phyloP scores from a whole-genome alignment of 2,113 vertebrate genomes.

The Burhinus oedicnemus region DNA sequence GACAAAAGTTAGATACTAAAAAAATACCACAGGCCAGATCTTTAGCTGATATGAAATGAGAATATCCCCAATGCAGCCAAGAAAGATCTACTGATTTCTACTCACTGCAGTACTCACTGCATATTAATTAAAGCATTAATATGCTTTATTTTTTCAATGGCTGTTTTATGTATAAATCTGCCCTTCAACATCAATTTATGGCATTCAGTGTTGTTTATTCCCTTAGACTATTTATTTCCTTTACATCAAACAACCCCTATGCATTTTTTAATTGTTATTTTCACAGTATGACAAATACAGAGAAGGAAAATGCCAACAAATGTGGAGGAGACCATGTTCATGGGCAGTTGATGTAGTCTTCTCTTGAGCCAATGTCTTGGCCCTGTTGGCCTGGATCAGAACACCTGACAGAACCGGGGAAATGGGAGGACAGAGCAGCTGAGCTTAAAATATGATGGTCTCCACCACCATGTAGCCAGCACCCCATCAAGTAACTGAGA shows the following conservation, averaged over 20 bases:
- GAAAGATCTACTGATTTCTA: not conserved
- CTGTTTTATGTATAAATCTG: not conserved
- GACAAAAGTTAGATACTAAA: not conserved
- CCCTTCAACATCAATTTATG: not conserved
- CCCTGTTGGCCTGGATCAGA: not conserved
- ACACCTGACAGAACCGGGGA: not conserved
- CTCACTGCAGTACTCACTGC: not conserved
- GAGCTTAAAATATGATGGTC: not conserved
- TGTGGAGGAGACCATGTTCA: not conserved
- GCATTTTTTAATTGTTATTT: not conserved
- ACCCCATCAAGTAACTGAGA: not conserved
- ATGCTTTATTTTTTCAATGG: not conserved
- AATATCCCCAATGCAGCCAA: not conserved
- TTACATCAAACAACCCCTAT: not conserved
- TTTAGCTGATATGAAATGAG: not conserved
- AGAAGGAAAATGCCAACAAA: not conserved
- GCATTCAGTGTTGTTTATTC: not conserved
- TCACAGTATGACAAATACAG: not conserved
- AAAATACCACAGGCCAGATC: not conserved
- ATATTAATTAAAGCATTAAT: too few species aligned
- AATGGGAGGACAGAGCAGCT: not conserved
- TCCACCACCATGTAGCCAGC: not conserved
- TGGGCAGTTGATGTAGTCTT: not conserved
- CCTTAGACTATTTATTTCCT: not conserved
- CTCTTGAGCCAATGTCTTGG: not conserved